These are phyloP conservation scores for Temnothorax nylanderi DNA, from an alignment of 1,140 invertebrate genomes.

Conservation along the genomic window DNA sequence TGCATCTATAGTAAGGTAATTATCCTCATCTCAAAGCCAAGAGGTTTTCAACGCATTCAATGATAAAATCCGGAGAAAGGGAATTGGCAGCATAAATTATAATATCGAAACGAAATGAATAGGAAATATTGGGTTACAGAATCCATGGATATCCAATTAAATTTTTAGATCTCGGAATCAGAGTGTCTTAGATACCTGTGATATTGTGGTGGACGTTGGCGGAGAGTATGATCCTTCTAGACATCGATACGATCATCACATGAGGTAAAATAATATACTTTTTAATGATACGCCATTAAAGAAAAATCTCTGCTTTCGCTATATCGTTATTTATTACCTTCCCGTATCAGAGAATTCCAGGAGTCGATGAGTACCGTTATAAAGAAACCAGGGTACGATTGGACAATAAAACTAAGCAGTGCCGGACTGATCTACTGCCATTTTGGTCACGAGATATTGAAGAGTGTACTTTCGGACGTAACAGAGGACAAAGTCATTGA, in stretches of 20 bases:
- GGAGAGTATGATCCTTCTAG: slow-evolving; percentile 92
- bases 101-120: neutral
- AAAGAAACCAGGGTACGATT: slow-evolving; percentile 84
- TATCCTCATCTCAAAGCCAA: neutral
- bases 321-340: slow-evolving; percentile 12
- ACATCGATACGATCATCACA: slow-evolving; percentile 98
- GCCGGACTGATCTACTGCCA: slow-evolving; percentile 97
- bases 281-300: neutral
- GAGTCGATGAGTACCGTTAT: slow-evolving; percentile 88
- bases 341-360: slow-evolving; percentile 88
- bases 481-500: slow-evolving; percentile 85
- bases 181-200: slow-evolving; percentile 92
- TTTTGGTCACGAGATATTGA: slow-evolving; percentile 94
- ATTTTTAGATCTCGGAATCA: slow-evolving; percentile 87
- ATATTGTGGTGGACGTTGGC: slow-evolving; percentile 99
- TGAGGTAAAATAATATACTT: slow-evolving; percentile 85
- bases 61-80: neutral
- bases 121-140: slow-evolving; percentile 1
- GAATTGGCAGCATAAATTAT: neutral
- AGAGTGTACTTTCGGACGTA: slow-evolving; percentile 85
- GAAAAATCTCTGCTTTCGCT: neutral
- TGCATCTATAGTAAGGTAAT: slow-evolving; percentile 92
- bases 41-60: neutral
- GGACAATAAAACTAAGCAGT: slow-evolving; percentile 94
- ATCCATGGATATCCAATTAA: slow-evolving; percentile 9